Conservation (phyloP, 2,797 vertebrate genomes). For the Tiaroga cobitis region DNA sequence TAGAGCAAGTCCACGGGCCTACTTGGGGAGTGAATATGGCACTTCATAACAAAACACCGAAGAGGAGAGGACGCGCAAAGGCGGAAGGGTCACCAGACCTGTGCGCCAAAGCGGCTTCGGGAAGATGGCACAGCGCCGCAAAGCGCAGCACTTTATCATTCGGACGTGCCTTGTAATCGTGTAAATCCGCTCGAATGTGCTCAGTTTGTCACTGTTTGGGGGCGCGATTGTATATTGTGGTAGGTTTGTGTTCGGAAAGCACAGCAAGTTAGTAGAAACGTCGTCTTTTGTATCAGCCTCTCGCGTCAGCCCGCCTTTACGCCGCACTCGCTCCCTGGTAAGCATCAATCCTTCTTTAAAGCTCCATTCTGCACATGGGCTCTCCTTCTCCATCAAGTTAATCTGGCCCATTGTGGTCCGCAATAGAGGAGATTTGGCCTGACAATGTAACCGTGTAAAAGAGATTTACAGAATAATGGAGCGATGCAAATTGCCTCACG, state of each 20-base stretch:
- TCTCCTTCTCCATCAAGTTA: constrained; percentile 91
- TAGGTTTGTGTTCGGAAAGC: constrained; percentile 17
- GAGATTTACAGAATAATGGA: constrained; percentile 91
- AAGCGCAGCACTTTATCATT: constrained; percentile 79
- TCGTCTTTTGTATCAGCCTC: constrained; percentile 76
- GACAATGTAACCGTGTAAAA: constrained; percentile 94
- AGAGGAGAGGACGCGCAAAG: constrained; percentile 84
- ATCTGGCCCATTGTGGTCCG: constrained; percentile 89
- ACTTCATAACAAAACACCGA: constrained; percentile 44
- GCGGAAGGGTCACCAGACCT: constrained; percentile 85
- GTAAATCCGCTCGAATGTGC: neutral
- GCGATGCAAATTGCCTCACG: constrained; percentile 94
- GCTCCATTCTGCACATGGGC: constrained; percentile 91
- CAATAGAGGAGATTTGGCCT: constrained; percentile 83
- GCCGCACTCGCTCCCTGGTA: constrained; percentile 80
- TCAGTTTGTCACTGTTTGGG: neutral
- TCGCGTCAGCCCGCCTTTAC: constrained; percentile 81
- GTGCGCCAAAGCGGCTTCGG: constrained; percentile 79
- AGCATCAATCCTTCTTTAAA: constrained; percentile 88
- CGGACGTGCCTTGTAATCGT: constrained; percentile 58
- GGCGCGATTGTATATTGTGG: neutral
- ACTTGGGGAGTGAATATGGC: constrained; percentile 4
- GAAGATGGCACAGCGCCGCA: constrained; percentile 77
- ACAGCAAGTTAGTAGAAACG: constrained; percentile 41
- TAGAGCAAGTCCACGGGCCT: constrained; percentile 12